These are phyloP conservation scores for Diphyllodes magnificus DNA, from an alignment of 2,113 vertebrate genomes.

Conservation along the genomic window DNA sequence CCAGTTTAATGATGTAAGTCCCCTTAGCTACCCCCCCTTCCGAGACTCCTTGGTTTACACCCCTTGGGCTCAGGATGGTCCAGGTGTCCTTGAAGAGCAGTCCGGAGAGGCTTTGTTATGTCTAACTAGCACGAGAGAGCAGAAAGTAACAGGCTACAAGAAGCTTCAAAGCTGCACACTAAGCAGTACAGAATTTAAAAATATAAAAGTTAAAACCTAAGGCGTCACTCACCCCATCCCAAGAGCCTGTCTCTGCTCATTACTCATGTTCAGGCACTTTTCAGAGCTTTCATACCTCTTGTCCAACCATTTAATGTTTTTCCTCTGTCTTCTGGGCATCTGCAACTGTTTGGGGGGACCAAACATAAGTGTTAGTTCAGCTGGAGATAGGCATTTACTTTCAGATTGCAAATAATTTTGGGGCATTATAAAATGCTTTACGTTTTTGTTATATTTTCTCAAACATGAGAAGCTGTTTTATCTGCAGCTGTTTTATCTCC, in stretches of 20 bases:
- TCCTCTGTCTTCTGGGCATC: not conserved
- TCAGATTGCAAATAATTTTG: not conserved
- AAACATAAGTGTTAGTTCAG: not conserved
- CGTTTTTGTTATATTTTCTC: not conserved
- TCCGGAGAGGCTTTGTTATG: no score
- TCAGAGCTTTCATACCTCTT: not conserved
- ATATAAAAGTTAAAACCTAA: no score
- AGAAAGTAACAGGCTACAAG: no score
- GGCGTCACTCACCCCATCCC: no score
- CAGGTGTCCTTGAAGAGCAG: no score
- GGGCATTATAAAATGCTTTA: not conserved
- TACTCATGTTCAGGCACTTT: not conserved
- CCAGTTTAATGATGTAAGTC: no score
- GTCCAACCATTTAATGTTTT: not conserved
- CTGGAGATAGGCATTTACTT: not conserved
- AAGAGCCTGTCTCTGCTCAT: not conserved
- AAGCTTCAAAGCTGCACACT: no score
- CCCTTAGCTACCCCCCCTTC: no score
- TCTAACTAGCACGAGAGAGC: no score
- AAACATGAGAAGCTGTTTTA: not conserved
- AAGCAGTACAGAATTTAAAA: no score
- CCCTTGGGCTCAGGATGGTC: no score
- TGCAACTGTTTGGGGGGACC: not conserved
- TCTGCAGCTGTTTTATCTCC: not conserved
- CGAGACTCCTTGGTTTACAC: no score